Percentiles rank a stretch among this genome's conserved stretches.
Conservation (phyloP, 2,888 invertebrate genomes). For the Thumatha senex region DNA sequence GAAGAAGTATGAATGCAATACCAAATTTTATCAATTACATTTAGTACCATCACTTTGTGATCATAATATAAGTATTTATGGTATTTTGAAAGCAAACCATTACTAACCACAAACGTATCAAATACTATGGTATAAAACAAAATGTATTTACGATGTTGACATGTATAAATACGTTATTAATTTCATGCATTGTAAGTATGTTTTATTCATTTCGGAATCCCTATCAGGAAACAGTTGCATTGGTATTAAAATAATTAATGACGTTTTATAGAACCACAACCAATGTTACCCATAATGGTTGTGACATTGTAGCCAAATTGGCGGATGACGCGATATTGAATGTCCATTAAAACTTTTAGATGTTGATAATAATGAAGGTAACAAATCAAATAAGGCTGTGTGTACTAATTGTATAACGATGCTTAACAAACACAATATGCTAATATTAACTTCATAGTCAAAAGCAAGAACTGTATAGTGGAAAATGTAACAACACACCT, state of each 20-base stretch:
- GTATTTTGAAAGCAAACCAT: too few relatives aligned
- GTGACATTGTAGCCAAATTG: conserved; percentile 18
- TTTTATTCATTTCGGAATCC: background rate
- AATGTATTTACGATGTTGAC: background rate
- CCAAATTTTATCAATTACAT: too few relatives aligned
- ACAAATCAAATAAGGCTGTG: background rate
- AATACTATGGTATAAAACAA: too few relatives aligned
- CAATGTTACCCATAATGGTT: conserved; percentile 12
- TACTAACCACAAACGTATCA: too few relatives aligned
- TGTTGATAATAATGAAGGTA: background rate
- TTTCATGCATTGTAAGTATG: background rate
- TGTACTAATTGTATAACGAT: background rate
- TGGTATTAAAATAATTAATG: conserved; percentile 28
- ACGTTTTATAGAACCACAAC: conserved; percentile 14
- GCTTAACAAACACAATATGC: background rate
- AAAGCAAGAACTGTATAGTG: too few relatives aligned
- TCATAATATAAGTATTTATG: too few relatives aligned
- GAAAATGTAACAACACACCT: too few relatives aligned
- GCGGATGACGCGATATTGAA: conserved; percentile 6
- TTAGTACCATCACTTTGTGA: too few relatives aligned
- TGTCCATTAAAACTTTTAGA: conserved; percentile 2
- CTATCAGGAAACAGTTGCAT: background rate
- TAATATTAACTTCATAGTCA: background rate
- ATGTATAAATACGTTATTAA: background rate
- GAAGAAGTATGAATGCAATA: too few relatives aligned